phyloP scores from a whole-genome alignment of 2,797 vertebrate species.

The Epinephelus malabaricus region DNA sequence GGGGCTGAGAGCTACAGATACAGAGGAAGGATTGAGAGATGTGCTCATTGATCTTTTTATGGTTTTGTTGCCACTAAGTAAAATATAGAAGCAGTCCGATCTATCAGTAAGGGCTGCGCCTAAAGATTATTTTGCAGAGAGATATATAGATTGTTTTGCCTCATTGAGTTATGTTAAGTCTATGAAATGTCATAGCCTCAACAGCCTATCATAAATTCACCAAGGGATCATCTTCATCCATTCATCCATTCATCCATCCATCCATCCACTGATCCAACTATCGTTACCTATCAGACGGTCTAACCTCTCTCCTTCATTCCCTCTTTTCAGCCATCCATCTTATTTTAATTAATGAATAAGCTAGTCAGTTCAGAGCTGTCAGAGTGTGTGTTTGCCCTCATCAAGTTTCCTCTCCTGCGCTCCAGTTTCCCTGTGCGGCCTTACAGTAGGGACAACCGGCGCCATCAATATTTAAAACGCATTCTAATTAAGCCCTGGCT shows the following conservation, averaged over 20 bases:
- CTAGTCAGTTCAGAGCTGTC: slow-evolving; percentile 66
- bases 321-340: slow-evolving; percentile 49
- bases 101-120: too few relatives aligned
- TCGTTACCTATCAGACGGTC: slow-evolving; percentile 1
- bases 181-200: too few relatives aligned
- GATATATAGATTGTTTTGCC: too few relatives aligned
- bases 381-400: slow-evolving; percentile 66
- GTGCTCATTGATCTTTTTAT: too few relatives aligned
- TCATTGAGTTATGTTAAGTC: too few relatives aligned
- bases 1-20: too few relatives aligned
- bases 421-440: slow-evolving; percentile 66
- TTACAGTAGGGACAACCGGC: slow-evolving; percentile 72
- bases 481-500: slow-evolving; percentile 77
- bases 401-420: slow-evolving; percentile 71
- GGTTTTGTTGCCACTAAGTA: too few relatives aligned
- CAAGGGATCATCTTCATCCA: too few relatives aligned
- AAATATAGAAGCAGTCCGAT: too few relatives aligned
- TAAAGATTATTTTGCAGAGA: too few relatives aligned
- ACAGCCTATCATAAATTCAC: too few relatives aligned
- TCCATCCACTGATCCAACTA: not conserved
- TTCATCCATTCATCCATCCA: not conserved
- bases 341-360: slow-evolving; percentile 79
- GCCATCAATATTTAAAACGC: slow-evolving; percentile 82
- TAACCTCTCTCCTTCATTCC: slow-evolving; percentile 21
- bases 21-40: too few relatives aligned